Evolutionary conservation across 2,888 invertebrate species (phyloP).

Genomic region (Noctua fimbriata): DNA sequence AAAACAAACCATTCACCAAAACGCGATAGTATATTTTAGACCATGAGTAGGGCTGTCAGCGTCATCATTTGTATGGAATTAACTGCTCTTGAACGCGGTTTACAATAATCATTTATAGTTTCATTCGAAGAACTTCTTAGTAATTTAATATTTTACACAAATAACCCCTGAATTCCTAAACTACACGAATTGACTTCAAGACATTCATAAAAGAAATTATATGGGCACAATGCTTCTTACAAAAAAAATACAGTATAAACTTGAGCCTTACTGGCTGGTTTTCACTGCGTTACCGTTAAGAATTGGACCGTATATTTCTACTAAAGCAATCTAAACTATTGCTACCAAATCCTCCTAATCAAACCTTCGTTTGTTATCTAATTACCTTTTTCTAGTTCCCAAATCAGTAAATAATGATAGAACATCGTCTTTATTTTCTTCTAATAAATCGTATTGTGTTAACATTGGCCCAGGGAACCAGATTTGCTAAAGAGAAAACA

Average conservation of each 20-base stretch:
- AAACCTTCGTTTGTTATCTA: slow-evolving; percentile 2
- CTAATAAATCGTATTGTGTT: slow-evolving; percentile 37
- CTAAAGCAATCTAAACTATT: background rate
- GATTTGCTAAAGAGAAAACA: slow-evolving; percentile 15
- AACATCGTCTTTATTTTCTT: slow-evolving; percentile 32
- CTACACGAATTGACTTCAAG: background rate
- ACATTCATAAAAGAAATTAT: background rate
- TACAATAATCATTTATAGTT: background rate
- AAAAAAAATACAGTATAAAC: background rate
- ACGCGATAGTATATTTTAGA: background rate
- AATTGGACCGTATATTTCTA: background rate
- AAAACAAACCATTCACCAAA: background rate
- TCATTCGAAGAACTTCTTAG: background rate
- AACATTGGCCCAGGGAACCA: slow-evolving; percentile 17
- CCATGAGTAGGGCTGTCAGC: background rate
- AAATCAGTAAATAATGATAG: slow-evolving; percentile 23
- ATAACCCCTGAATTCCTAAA: background rate
- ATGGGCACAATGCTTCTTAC: background rate
- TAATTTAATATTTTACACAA: background rate
- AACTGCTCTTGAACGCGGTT: background rate
- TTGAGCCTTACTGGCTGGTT: background rate
- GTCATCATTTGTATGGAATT: background rate
- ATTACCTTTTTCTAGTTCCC: slow-evolving; percentile 3
- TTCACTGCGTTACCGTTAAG: background rate
- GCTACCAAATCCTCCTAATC: background rate